A percentile compares a stretch with the other conserved stretches of the same genome.
These are phyloP conservation scores for Hydrochoerus hydrochaeris DNA, from an alignment of 2,113 vertebrate species.

Conservation along the genomic window DNA sequence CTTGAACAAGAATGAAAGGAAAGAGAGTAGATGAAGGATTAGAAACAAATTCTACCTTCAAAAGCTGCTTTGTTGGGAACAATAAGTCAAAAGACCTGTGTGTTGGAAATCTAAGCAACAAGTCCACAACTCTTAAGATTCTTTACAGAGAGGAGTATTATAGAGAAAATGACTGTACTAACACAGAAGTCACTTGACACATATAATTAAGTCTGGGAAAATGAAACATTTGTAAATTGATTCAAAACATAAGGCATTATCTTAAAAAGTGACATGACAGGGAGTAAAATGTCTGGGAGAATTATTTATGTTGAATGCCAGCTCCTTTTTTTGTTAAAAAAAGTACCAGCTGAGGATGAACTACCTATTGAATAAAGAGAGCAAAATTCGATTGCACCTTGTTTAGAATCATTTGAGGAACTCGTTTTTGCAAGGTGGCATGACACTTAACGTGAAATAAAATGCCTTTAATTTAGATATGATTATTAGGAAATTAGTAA, in stretches of 20 bases:
- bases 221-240: not conserved
- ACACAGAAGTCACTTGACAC: not conserved
- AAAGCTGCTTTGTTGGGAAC: not conserved
- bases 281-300: not conserved
- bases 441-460: not conserved
- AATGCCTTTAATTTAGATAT: not conserved
- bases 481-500: not conserved
- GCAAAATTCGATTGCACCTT: not conserved
- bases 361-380: not conserved
- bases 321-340: not conserved
- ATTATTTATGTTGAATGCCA: not conserved
- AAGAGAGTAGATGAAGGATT: not conserved
- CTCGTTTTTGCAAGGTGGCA: not conserved
- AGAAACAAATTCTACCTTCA: not conserved
- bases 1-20: slow-evolving; percentile 22
- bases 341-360: not conserved
- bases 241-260: slow-evolving; percentile 8
- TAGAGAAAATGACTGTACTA: not conserved
- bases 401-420: not conserved
- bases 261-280: not conserved
- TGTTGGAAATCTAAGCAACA: not conserved
- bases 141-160: not conserved
- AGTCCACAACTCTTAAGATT: slow-evolving; percentile 2
- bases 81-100: not conserved
- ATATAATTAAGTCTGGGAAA: not conserved